Evolutionary conservation across 2,888 invertebrate genomes (phyloP).

Genomic region (Cerastoderma edule): DNA sequence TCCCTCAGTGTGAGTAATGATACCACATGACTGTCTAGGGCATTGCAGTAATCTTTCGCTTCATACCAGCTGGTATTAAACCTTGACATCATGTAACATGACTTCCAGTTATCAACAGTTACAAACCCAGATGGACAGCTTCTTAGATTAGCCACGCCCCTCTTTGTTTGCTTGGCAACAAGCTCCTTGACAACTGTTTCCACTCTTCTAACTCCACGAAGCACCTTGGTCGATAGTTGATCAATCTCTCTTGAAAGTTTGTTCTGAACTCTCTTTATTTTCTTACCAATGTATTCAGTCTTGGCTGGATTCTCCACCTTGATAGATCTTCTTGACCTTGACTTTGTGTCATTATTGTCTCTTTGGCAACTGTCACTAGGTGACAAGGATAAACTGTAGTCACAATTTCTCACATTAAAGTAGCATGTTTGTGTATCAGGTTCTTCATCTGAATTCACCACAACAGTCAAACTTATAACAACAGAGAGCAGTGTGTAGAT

Average conservation of each 20-base stretch:
- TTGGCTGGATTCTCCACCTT: not conserved
- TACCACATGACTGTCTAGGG: conserved; percentile 75
- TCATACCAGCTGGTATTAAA: conserved; percentile 79
- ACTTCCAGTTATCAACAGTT: conserved; percentile 69
- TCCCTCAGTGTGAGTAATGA: conserved; percentile 74
- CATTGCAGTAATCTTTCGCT: conserved; percentile 76
- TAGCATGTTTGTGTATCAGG: not conserved
- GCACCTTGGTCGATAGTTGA: conserved; percentile 60
- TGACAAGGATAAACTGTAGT: conserved; percentile 6
- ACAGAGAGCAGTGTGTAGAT: not conserved
- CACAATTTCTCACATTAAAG: not conserved
- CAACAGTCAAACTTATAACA: not conserved
- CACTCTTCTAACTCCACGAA: conserved; percentile 72
- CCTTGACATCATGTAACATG: conserved; percentile 76
- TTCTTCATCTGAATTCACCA: not conserved
- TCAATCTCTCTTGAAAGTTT: conserved; percentile 63
- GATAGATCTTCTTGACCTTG: not conserved
- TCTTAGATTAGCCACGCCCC: not conserved
- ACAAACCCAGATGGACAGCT: conserved; percentile 74
- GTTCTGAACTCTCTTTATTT: conserved; percentile 41
- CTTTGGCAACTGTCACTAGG: conserved; percentile 7
- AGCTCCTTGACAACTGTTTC: conserved; percentile 54
- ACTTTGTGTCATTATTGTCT: not conserved
- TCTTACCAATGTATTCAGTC: conserved; percentile 8
- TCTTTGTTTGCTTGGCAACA: conserved; percentile 19